Conservation (phyloP, 1,140 invertebrate species). For the Caenorhabditis latens region DNA sequence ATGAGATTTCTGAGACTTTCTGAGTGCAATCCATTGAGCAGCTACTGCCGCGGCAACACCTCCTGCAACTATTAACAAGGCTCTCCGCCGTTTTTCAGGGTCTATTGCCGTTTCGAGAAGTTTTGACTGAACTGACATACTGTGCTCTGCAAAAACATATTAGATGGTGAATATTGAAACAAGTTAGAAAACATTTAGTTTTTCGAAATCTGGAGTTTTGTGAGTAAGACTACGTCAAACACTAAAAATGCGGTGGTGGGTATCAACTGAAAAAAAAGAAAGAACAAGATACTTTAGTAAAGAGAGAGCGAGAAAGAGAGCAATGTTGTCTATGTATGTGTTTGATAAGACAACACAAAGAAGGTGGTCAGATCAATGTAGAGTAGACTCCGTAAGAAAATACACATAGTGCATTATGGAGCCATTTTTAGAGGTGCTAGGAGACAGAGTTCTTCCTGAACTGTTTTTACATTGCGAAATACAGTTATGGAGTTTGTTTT, state of each 20-base stretch:
- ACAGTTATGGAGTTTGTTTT: neutral
- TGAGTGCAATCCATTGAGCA: neutral
- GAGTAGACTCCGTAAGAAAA: constrained; percentile 30
- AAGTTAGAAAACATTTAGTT: neutral
- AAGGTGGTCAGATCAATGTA: constrained; percentile 29
- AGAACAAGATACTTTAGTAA: neutral
- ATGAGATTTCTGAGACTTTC: constrained; percentile 18
- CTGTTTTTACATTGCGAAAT: constrained; percentile 22
- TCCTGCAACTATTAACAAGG: neutral
- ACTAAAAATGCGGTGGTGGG: neutral
- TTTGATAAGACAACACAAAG: constrained; percentile 39
- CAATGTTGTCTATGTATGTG: constrained; percentile 28
- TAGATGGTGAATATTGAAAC: neutral
- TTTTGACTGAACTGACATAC: constrained; percentile 62
- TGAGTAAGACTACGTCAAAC: neutral
- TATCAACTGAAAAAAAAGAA: constrained; percentile 18
- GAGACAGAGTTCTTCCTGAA: neutral
- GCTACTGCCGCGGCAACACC: constrained; percentile 6
- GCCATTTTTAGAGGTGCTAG: neutral
- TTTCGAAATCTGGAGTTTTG: too few species aligned
- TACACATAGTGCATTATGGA: neutral
- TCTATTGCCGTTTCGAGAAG: constrained; percentile 52
- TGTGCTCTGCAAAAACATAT: neutral
- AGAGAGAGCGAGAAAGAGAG: neutral
- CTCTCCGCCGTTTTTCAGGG: constrained; percentile 45